A percentile compares a stretch with the other conserved stretches of the same genome.
These are phyloP conservation scores for Leptinotarsa defecta DNA, from an alignment of 1,140 invertebrate genomes.

Conservation along the genomic window DNA sequence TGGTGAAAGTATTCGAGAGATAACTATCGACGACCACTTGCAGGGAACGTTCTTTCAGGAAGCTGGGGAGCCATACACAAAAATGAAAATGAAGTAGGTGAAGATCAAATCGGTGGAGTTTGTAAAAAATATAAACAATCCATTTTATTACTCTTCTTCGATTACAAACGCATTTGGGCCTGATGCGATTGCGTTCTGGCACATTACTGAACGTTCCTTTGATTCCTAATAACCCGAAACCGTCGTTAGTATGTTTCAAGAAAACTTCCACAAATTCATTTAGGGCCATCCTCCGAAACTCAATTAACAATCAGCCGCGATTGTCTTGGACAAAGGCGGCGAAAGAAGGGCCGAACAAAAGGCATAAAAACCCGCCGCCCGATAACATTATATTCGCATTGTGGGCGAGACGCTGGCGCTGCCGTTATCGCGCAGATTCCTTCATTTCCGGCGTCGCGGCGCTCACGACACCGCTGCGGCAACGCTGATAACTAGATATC, in stretches of 20 bases:
- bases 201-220: neutral
- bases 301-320: slow-evolving; percentile 56
- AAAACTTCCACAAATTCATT: slow-evolving; percentile 46
- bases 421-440: slow-evolving; percentile 54
- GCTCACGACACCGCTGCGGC: slow-evolving; percentile 52
- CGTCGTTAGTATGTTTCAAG: slow-evolving; percentile 42
- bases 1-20: no score
- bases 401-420: neutral
- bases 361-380: slow-evolving; percentile 47
- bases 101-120: no score
- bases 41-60: no score
- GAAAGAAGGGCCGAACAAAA: slow-evolving; percentile 50
- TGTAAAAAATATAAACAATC: no score
- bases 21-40: no score
- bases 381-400: slow-evolving; percentile 53
- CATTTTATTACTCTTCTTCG: no score
- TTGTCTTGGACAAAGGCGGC: slow-evolving; percentile 49
- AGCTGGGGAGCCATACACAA: no score
- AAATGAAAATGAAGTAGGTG: no score
- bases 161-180: no score
- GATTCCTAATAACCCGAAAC: slow-evolving; percentile 13
- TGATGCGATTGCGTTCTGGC: no score
- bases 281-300: slow-evolving; percentile 49
- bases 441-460: slow-evolving; percentile 52
- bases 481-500: slow-evolving; percentile 58